phyloP scores from a whole-genome alignment of 1,140 invertebrate genomes.

The Anagrus nilaparvatae region DNA sequence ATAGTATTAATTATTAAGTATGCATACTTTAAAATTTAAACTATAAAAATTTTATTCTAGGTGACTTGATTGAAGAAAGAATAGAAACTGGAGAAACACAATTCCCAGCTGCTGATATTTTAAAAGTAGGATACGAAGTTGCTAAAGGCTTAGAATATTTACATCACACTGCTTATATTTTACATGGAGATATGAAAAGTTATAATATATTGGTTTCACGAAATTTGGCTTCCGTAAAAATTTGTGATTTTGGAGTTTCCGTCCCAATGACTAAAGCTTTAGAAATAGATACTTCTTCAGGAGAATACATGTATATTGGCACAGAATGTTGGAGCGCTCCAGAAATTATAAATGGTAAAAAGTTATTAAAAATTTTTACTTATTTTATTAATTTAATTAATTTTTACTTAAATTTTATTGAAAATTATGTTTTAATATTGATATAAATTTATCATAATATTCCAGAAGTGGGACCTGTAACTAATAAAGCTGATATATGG shows the following conservation, averaged over 20 bases:
- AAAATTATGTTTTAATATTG: slow-evolving; percentile 41
- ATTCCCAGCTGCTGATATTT: slow-evolving; percentile 52
- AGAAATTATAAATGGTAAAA: slow-evolving; percentile 49
- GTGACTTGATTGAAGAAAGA: slow-evolving; percentile 60
- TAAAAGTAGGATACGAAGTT: slow-evolving; percentile 56
- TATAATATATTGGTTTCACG: slow-evolving; percentile 68
- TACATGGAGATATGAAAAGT: slow-evolving; percentile 81
- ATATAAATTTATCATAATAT: slow-evolving; percentile 7
- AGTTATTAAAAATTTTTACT: slow-evolving; percentile 5
- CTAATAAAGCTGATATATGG: slow-evolving; percentile 69
- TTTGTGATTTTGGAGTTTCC: slow-evolving; percentile 79
- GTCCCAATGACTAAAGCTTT: slow-evolving; percentile 58
- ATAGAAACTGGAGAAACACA: slow-evolving; percentile 45
- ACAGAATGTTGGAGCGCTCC: slow-evolving; percentile 70
- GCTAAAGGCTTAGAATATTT: slow-evolving; percentile 66
- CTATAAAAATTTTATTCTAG: slow-evolving; percentile 21
- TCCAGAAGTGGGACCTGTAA: slow-evolving; percentile 44
- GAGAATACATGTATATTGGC: slow-evolving; percentile 48
- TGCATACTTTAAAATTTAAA: neutral
- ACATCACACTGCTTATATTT: slow-evolving; percentile 56
- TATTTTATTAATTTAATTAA: neutral
- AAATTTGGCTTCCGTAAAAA: slow-evolving; percentile 63
- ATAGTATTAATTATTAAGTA: slow-evolving; percentile 7
- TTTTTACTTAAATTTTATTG: slow-evolving; percentile 40
- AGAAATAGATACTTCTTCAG: slow-evolving; percentile 45